Evolutionary conservation across 1,140 invertebrate genomes (phyloP).

Genomic region (Lepidurus arcticus): DNA sequence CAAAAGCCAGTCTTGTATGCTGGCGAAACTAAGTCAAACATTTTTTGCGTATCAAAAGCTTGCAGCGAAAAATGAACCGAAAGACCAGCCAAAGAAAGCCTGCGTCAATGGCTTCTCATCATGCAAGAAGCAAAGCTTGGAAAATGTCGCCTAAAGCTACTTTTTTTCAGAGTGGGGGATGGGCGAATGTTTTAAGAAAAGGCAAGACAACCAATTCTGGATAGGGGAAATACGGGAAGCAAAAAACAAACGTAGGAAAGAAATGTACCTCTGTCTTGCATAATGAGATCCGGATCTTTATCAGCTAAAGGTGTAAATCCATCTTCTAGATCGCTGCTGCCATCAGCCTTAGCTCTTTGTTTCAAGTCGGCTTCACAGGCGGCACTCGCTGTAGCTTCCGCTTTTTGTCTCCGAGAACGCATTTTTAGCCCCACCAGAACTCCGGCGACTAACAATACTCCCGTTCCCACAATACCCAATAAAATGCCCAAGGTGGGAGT

Average conservation of each 20-base stretch:
- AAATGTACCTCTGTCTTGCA: slow-evolving; percentile 27
- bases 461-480: slow-evolving; percentile 61
- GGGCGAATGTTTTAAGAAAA: not conserved
- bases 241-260: not conserved
- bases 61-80: not conserved
- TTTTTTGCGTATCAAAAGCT: not conserved
- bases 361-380: not conserved
- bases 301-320: slow-evolving; percentile 28
- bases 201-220: not conserved
- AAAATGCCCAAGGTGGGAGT: slow-evolving; percentile 68
- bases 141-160: not conserved
- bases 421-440: slow-evolving; percentile 64
- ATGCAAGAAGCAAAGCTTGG: not conserved
- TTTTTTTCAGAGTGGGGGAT: too few species aligned
- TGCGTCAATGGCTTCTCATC: not conserved
- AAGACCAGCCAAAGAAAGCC: not conserved
- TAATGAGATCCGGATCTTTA: slow-evolving; percentile 32
- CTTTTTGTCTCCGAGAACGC: slow-evolving; percentile 40
- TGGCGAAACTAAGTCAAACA: not conserved
- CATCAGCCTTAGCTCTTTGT: slow-evolving; percentile 5
- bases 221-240: not conserved
- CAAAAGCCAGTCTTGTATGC: not conserved
- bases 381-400: not conserved
- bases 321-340: slow-evolving; percentile 26
- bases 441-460: slow-evolving; percentile 60